These are phyloP conservation scores for Torymus auratus DNA, from an alignment of 2,888 invertebrate species.

Conservation along the genomic window DNA sequence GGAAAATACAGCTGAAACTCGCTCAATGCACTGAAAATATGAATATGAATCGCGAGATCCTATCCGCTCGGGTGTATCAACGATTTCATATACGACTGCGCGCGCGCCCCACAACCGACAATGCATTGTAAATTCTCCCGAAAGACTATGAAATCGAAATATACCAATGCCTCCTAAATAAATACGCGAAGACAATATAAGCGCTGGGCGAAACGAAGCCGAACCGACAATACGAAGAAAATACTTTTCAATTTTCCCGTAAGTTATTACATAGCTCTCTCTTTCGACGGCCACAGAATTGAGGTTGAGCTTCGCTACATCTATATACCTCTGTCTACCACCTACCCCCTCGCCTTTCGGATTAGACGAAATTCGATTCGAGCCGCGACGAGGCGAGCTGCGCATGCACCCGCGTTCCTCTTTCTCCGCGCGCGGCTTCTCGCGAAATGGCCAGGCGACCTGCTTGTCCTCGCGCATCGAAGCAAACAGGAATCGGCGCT, in stretches of 20 bases:
- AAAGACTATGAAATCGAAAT: conserved; percentile 10
- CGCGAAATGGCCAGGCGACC: conserved; percentile 5
- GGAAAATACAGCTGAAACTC: conserved; percentile 7
- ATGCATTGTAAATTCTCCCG: not conserved
- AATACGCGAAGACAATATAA: conserved; percentile 22
- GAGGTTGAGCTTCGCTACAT: not conserved
- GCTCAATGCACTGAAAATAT: conserved; percentile 15
- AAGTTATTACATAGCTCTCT: conserved; percentile 19
- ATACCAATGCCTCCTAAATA: conserved; percentile 25
- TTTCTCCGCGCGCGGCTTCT: not conserved
- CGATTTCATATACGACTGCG: too few relatives aligned
- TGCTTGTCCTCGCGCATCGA: not conserved
- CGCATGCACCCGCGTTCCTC: too few relatives aligned
- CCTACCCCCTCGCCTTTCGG: not conserved
- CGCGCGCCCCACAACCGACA: too few relatives aligned
- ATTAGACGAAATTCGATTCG: conserved; percentile 43
- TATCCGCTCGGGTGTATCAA: not conserved
- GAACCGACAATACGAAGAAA: not conserved
- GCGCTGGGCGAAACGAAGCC: not conserved
- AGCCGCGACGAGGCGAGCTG: not conserved
- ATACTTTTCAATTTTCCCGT: conserved; percentile 36
- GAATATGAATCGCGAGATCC: conserved; percentile 9
- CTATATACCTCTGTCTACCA: not conserved
- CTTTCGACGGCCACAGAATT: not conserved
- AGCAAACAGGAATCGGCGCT: conserved; percentile 7